phyloP scores from a whole-genome alignment of 2,888 invertebrate genomes.

The Coelogynopora nodosa region DNA sequence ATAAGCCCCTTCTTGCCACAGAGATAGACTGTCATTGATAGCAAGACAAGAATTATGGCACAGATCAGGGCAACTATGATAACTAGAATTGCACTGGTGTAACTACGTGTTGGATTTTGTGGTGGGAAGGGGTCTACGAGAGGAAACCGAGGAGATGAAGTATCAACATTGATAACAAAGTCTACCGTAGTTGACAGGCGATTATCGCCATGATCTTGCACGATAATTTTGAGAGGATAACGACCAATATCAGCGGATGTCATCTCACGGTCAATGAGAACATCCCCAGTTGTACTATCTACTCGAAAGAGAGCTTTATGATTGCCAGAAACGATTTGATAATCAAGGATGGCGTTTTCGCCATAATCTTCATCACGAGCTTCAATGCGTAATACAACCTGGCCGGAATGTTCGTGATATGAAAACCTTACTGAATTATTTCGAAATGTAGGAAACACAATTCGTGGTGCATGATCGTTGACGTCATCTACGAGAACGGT shows the following conservation, averaged over 20 bases:
- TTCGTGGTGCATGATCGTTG: constrained; percentile 28
- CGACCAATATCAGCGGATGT: constrained; percentile 7
- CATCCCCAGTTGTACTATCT: constrained; percentile 20
- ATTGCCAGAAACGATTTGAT: constrained; percentile 22
- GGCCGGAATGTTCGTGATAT: constrained; percentile 33
- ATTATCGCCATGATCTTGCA: constrained; percentile 9
- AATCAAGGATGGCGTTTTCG: not conserved
- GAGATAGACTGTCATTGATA: constrained; percentile 16
- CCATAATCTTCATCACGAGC: constrained; percentile 29
- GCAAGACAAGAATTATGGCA: constrained; percentile 24
- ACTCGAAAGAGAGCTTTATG: constrained; percentile 15
- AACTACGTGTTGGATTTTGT: not conserved
- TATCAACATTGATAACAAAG: constrained; percentile 32
- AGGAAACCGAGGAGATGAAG: not conserved
- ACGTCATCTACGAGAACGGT: not conserved
- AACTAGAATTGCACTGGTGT: constrained; percentile 26
- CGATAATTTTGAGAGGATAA: constrained; percentile 35
- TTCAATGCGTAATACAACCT: not conserved
- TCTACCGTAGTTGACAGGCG: not conserved
- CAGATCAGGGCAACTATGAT: constrained; percentile 32
- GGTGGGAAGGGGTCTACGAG: not conserved
- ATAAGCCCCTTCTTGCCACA: constrained; percentile 29
- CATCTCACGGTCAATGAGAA: not conserved
- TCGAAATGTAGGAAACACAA: constrained; percentile 15
- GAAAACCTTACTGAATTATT: constrained; percentile 28